Evolutionary conservation across 2,113 vertebrate species (phyloP).

Genomic region (Python bivittatus): DNA sequence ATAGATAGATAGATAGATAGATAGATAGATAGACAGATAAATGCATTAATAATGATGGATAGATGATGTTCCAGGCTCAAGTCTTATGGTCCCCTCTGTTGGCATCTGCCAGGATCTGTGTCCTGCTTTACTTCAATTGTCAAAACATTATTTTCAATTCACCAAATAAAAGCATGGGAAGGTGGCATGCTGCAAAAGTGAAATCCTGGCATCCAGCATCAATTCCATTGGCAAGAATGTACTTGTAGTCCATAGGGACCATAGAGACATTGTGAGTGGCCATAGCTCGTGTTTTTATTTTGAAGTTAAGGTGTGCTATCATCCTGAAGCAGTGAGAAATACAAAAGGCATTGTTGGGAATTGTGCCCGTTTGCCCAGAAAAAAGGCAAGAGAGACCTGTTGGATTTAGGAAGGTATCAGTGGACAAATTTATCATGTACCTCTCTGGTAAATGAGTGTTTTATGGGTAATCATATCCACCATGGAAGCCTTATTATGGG

Average conservation of each 20-base stretch:
- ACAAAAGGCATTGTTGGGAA: background rate
- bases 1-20: no score
- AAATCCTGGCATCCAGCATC: background rate
- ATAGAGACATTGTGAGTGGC: background rate
- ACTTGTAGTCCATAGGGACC: background rate
- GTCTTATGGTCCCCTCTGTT: background rate
- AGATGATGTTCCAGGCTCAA: background rate
- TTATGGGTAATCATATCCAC: background rate
- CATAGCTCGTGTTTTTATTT: background rate
- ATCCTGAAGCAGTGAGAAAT: background rate
- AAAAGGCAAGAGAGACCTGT: background rate
- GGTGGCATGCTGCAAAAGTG: background rate
- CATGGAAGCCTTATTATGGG: background rate
- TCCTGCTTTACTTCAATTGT: background rate
- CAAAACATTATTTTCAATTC: background rate
- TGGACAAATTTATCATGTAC: background rate
- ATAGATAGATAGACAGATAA: no score
- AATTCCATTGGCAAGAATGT: background rate
- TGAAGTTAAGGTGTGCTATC: background rate
- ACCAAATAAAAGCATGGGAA: background rate
- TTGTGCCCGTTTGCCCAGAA: background rate
- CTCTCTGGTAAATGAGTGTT: background rate
- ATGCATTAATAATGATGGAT: background rate
- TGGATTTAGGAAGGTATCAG: background rate
- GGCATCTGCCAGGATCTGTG: background rate